Percentiles rank a stretch among this genome's conserved stretches.
Evolutionary conservation across 2,113 vertebrate genomes (phyloP).

Genomic region (Scartelaos histophorus): DNA sequence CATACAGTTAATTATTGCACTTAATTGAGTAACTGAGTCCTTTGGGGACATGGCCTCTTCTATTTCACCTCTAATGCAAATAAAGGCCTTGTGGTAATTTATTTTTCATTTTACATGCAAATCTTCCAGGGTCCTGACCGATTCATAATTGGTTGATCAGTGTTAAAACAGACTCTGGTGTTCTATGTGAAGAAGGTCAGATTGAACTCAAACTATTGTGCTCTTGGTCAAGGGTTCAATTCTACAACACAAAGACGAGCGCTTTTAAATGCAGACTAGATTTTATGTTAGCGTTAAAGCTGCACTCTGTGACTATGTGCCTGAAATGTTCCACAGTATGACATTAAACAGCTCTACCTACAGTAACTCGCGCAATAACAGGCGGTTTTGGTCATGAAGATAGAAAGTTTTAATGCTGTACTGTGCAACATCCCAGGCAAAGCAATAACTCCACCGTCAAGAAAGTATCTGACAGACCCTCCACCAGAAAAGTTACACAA

Average conservation of each 20-base stretch:
- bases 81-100: conserved; percentile 10
- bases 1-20: not conserved
- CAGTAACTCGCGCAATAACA: too few relatives aligned
- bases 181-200: not conserved
- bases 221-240: not conserved
- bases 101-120: conserved; percentile 13
- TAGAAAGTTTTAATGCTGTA: too few relatives aligned
- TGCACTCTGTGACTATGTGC: too few relatives aligned
- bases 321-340: too few relatives aligned
- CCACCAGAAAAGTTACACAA: too few relatives aligned
- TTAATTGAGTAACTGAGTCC: not conserved
- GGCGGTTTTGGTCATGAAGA: too few relatives aligned
- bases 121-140: conserved; percentile 8
- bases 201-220: not conserved
- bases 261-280: not conserved
- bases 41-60: conserved; percentile 2
- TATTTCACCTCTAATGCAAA: conserved; percentile 5
- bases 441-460: too few relatives aligned
- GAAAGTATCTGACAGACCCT: too few relatives aligned
- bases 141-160: conserved; percentile 11
- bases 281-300: too few relatives aligned
- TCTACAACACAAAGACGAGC: not conserved
- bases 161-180: not conserved
- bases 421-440: too few relatives aligned
- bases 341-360: too few relatives aligned